Evolutionary conservation across 2,797 vertebrate species (phyloP), one percentile per base, ranked within the genome.

Genomic region (Acanthiza pusilla): DNA sequence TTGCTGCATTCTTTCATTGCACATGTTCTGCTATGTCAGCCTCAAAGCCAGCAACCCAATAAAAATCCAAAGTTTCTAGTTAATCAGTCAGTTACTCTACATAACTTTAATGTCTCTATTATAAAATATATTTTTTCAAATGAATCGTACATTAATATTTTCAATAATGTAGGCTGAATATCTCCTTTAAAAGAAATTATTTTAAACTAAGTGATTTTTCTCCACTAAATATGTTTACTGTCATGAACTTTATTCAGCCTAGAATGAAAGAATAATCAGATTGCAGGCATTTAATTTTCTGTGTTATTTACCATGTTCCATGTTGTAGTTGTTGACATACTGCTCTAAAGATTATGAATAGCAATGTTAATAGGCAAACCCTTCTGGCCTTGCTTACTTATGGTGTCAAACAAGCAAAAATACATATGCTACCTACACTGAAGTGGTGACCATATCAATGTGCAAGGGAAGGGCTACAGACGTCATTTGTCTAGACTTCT

Each of bases 391-490:
- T 54, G 3, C 7, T 75, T 55, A 21, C 29, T 38, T 29, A 38
- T 0, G 0, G 7, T 42, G 13, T 58, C 26, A 71, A 68, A 38
- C 11, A 65, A 53, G 8, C 48, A 61, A 72, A 55, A 55, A 9
- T 4, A 38, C 4, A 2, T 45, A 13, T 14, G 19, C 9, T 54
- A 12, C 8, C 23, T 65, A 25, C 30, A 47, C 14, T 53, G 61
- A 13, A 7, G 29, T 26, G 17, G 11, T 47, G 25, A 17, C n/a
- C 26, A 9, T 8, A 3, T 60, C 61, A 47, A 17, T 15, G 3
- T 20, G 45, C 11, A 16, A 34, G 20, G 29, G 38, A 73, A 34
- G 9, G 7, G 16, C 11, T 58, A 29, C 27, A 51, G 16, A 29
- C 5, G 6, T n/a, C 2, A n/a, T 45, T 65, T 51, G 7, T 38